Evolutionary conservation across 2,797 vertebrate genomes (phyloP).

Genomic region (Squalus acanthias): DNA sequence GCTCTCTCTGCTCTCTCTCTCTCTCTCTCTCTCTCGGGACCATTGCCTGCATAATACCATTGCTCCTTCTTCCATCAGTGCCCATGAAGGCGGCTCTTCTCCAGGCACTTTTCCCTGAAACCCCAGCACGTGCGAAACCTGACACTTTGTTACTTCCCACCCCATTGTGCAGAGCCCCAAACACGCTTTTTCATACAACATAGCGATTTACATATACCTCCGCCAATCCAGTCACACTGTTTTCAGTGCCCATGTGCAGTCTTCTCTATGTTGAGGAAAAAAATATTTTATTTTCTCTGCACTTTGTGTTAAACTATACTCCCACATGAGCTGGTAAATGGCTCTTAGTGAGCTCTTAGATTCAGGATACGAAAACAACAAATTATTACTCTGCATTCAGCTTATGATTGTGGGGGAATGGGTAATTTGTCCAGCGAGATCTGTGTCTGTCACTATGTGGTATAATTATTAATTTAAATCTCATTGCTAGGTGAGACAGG

Average conservation of each 20-base stretch:
- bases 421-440: background rate
- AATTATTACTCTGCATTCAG: background rate
- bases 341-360: background rate
- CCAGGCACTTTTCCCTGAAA: too few species aligned
- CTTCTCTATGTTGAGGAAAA: background rate
- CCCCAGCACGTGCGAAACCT: too few species aligned
- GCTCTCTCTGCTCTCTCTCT: too few species aligned
- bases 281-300: background rate
- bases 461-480: conserved; percentile 26
- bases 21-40: too few species aligned
- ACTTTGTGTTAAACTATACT: background rate
- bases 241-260: background rate
- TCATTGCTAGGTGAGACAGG: background rate
- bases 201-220: too few species aligned
- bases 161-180: too few species aligned
- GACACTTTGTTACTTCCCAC: too few species aligned
- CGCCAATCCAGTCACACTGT: background rate
- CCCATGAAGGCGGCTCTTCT: too few species aligned
- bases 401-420: background rate
- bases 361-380: background rate
- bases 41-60: too few species aligned
- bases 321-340: background rate
- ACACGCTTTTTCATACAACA: too few species aligned
- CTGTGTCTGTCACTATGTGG: background rate
- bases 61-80: too few species aligned